Evolutionary conservation across 2,888 invertebrate genomes (phyloP).

Genomic region (Polyommatus icarus): DNA sequence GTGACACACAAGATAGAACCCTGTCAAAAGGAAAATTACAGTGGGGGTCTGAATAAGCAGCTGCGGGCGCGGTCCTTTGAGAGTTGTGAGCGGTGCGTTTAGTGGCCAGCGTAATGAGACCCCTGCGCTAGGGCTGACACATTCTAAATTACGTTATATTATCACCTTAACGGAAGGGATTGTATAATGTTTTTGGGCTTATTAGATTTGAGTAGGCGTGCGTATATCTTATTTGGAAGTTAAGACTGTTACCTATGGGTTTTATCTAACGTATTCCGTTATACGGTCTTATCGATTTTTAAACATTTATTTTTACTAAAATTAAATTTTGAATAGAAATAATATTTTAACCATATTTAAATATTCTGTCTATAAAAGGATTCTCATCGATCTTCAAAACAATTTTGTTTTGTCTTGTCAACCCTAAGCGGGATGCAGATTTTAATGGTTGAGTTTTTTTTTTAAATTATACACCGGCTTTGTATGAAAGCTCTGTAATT

Average conservation of each 20-base stretch:
- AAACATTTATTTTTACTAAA: neutral
- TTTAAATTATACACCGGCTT: slow-evolving; percentile 7
- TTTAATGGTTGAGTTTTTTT: slow-evolving; percentile 3
- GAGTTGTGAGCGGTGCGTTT: slow-evolving; percentile 30
- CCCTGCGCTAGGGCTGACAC: slow-evolving; percentile 23
- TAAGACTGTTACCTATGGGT: neutral
- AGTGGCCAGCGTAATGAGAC: slow-evolving; percentile 26
- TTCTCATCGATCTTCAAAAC: neutral
- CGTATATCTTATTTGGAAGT: neutral
- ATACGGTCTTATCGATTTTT: neutral
- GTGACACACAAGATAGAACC: slow-evolving; percentile 45
- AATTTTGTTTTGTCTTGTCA: neutral
- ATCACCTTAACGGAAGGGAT: slow-evolving; percentile 10
- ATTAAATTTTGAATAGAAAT: too few species aligned
- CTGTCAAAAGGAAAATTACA: slow-evolving; percentile 53
- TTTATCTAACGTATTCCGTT: neutral
- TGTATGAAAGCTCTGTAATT: slow-evolving; percentile 1
- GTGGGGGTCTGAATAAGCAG: slow-evolving; percentile 38
- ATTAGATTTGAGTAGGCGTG: neutral
- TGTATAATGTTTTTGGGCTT: neutral
- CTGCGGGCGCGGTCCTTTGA: slow-evolving; percentile 34
- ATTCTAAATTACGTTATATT: slow-evolving; percentile 4
- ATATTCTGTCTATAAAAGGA: neutral
- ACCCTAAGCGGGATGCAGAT: neutral
- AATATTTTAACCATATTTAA: too few species aligned